Percentiles rank a stretch among this genome's conserved stretches.
Evolutionary conservation across 2,113 vertebrate species (phyloP).

Genomic region (Leucopsar rothschildi): DNA sequence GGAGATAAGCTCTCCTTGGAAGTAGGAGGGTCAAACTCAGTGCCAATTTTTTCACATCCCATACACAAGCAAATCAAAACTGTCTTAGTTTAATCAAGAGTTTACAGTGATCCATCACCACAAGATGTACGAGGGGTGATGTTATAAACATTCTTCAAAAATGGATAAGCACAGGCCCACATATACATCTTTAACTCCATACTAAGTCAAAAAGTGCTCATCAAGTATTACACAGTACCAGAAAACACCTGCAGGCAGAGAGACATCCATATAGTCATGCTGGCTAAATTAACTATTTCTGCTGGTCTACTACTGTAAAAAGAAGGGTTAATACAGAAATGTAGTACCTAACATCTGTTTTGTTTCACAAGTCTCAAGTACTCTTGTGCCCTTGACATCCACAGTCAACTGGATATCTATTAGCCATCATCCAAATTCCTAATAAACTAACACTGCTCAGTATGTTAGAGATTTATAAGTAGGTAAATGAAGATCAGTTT

Average conservation of each 20-base stretch:
- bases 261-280: fast-evolving
- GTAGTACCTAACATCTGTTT: neutral
- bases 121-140: neutral
- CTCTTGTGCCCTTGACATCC: neutral
- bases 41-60: neutral
- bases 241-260: neutral
- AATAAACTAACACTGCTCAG: neutral
- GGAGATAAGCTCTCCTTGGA: neutral
- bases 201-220: neutral
- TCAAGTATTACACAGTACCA: neutral
- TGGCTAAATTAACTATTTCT: neutral
- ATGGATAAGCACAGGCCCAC: neutral
- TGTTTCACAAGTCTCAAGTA: neutral
- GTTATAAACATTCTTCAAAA: neutral
- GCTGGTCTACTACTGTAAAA: neutral
- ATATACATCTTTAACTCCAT: neutral
- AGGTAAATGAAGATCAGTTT: neutral
- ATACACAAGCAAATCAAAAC: neutral
- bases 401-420: neutral
- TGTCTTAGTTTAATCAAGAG: neutral
- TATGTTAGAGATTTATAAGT: neutral
- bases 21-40: neutral
- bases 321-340: neutral
- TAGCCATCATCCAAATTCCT: neutral
- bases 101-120: neutral